Evolutionary conservation across 2,113 vertebrate genomes (phyloP).

Genomic region (Crocuta crocuta): DNA sequence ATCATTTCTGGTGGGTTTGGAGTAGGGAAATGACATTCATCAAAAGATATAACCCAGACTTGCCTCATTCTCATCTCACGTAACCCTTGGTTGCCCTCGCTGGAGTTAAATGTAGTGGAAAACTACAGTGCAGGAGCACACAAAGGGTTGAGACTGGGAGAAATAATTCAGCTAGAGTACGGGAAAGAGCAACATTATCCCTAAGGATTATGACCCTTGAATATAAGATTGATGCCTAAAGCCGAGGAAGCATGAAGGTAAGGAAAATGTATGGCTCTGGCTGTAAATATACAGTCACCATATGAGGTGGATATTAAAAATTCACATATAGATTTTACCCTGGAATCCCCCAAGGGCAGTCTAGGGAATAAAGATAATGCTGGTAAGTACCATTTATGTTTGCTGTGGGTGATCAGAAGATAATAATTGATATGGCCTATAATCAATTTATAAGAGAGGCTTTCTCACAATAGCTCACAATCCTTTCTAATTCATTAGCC

Average conservation of each 20-base stretch:
- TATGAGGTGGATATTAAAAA: slow-evolving; percentile 20
- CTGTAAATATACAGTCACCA: slow-evolving; percentile 42
- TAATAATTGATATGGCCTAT: slow-evolving; percentile 42
- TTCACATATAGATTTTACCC: slow-evolving; percentile 45
- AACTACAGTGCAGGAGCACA: not conserved
- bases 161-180: slow-evolving; percentile 49
- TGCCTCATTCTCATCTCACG: not conserved
- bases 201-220: slow-evolving; percentile 62
- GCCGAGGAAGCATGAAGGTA: slow-evolving; percentile 55
- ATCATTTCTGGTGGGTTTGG: slow-evolving; percentile 44
- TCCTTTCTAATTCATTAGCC: slow-evolving; percentile 20
- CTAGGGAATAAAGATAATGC: slow-evolving; percentile 36
- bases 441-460: not conserved
- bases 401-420: slow-evolving; percentile 13
- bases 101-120: slow-evolving; percentile 11
- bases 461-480: slow-evolving; percentile 31
- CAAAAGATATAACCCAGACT: slow-evolving; percentile 29
- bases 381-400: not conserved
- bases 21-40: slow-evolving; percentile 43
- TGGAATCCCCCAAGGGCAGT: slow-evolving; percentile 2
- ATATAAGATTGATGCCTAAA: slow-evolving; percentile 58
- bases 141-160: not conserved
- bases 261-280: slow-evolving; percentile 2
- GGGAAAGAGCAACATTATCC: slow-evolving; percentile 38
- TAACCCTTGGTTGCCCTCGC: not conserved